Evolutionary conservation across 2,113 vertebrate species (phyloP), one percentile per base, ranked within the genome.

Genomic region (Saccopteryx bilineata): DNA sequence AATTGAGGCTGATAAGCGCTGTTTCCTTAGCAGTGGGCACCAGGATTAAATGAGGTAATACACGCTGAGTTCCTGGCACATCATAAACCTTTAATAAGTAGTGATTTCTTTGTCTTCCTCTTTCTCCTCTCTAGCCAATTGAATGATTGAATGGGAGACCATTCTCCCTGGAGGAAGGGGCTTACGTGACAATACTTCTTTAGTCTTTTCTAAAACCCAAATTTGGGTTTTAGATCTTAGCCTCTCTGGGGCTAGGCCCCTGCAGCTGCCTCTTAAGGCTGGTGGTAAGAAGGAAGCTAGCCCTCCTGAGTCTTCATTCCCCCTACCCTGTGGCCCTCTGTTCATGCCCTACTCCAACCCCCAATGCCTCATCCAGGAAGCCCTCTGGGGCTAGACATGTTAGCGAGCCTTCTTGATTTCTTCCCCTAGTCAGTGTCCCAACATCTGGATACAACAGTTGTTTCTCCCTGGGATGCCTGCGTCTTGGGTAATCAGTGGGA

Each of bases 401-500:
- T 31, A 52, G 52, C 14, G 79, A 96, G 24, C 39, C 23, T 87
- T 87, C 75, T 78, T 79, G 26, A 74, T 95, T 88, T 52, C 63
- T 79, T 82, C 60, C 79, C 14, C 63, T 5, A 86, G 60, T 87
- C 92, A 23, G 2, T 68, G 78, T 83, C 79, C 86, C 92, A 95
- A 87, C 97, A 96, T 96, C 97, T 97, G 97, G 94, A 66, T 11
- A 18, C n/a, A 28, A 52, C 97, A 98, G 94, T 96, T 97, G 95
- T 71, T 91, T 97, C 95, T 98, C 96, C 82, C 93, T 28, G 23
- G 93, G 96, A 61, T 10, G 93, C 88, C 95, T 10, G n/a, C 28
- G 9, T 92, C 82, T 95, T 71, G 96, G 94, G 96, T 97, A 97
- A 97, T 97, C 69, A 19, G 92, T 96, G 93, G 91, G 96, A 97